Evolutionary conservation across 2,797 vertebrate species (phyloP).

Genomic region (Dallia pectoralis): DNA sequence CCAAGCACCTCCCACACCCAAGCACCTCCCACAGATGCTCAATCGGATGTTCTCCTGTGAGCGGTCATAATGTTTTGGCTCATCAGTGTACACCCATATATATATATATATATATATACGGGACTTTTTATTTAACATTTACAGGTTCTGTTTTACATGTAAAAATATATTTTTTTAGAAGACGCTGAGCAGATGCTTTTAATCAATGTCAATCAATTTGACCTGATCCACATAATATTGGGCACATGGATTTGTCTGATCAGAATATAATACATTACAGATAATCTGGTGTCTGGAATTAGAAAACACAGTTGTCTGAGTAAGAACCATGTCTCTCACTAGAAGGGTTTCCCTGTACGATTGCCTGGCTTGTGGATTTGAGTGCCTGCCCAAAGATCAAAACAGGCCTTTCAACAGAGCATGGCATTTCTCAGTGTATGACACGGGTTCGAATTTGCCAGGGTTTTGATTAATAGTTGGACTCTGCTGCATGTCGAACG

Average conservation of each 20-base stretch:
- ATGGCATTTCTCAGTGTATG: constrained; percentile 19
- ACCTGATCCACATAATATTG: constrained; percentile 15
- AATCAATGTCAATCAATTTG: constrained; percentile 32
- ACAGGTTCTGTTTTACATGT: constrained; percentile 48
- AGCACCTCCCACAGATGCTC: too few species aligned
- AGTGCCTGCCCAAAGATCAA: constrained; percentile 33
- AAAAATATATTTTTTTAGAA: constrained; percentile 32
- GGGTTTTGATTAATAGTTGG: constrained; percentile 29
- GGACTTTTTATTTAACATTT: constrained; percentile 11
- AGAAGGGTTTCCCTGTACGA: constrained; percentile 39
- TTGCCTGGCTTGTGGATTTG: constrained; percentile 34
- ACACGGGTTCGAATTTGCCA: constrained; percentile 30
- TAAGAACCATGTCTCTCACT: constrained; percentile 25
- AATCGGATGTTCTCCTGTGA: too few species aligned
- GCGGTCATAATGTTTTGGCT: too few species aligned
- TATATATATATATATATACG: too few species aligned
- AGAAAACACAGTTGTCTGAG: constrained; percentile 13
- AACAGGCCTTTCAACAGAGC: constrained; percentile 26
- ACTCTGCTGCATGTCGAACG: constrained; percentile 24
- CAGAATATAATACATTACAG: neutral
- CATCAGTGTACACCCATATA: too few species aligned
- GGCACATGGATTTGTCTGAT: constrained; percentile 30
- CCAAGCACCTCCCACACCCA: too few species aligned
- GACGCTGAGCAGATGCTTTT: constrained; percentile 30
- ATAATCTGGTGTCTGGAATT: neutral